A percentile compares a stretch with the other conserved stretches of the same genome.
phyloP scores from a whole-genome alignment of 2,888 invertebrate species.

The Euzophera pinguis region DNA sequence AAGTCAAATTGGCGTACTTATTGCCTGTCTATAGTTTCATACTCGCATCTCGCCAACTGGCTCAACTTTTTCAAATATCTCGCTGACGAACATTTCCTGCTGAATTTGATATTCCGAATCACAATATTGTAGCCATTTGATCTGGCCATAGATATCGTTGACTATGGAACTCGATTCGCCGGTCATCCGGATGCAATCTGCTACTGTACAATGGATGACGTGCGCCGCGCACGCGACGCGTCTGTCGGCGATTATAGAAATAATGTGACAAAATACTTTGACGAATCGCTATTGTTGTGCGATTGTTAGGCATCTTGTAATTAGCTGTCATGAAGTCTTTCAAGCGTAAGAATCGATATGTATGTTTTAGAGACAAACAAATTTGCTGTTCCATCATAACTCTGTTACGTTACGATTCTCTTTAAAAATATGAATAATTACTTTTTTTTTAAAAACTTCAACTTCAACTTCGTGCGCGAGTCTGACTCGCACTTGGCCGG shows the following conservation, averaged over 20 bases:
- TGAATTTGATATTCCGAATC: conserved; percentile 5
- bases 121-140: conserved; percentile 6
- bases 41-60: not conserved
- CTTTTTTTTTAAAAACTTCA: too few relatives aligned
- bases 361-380: too few relatives aligned
- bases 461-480: too few relatives aligned
- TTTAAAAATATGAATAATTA: too few relatives aligned
- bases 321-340: conserved; percentile 2
- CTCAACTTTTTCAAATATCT: too few relatives aligned
- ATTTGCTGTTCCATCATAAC: too few relatives aligned
- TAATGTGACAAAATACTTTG: conserved; percentile 15
- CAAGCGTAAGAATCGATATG: not conserved
- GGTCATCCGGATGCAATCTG: conserved; percentile 49
- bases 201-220: conserved; percentile 5
- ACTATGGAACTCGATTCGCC: conserved; percentile 28
- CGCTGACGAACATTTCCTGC: not conserved
- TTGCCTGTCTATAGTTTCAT: too few relatives aligned
- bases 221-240: not conserved
- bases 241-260: conserved; percentile 5
- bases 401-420: too few relatives aligned
- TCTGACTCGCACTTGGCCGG: too few relatives aligned
- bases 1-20: too few relatives aligned
- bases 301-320: conserved; percentile 6
- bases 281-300: conserved; percentile 3
- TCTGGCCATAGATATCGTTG: not conserved